Conservation (phyloP, 2,888 invertebrate species). For the Nephrocerus scutellatus region DNA sequence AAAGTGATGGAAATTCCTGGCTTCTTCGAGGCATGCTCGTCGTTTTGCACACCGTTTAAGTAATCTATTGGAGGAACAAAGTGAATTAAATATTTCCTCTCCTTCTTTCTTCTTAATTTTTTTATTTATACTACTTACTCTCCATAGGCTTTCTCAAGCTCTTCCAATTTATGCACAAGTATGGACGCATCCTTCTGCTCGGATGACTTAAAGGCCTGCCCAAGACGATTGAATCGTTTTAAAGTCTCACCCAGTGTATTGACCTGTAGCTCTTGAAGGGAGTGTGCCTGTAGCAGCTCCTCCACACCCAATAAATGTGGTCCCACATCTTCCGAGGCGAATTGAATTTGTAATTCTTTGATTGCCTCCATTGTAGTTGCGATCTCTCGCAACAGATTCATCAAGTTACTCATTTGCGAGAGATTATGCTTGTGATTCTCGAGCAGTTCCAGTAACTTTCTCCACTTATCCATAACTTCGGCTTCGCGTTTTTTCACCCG, state of each 20-base stretch:
- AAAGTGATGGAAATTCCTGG: slow-evolving; percentile 89
- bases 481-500: slow-evolving; percentile 57
- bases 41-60: slow-evolving; percentile 52
- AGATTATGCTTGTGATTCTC: slow-evolving; percentile 75
- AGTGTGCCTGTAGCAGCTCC: slow-evolving; percentile 89
- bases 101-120: no score
- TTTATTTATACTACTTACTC: slow-evolving; percentile 52
- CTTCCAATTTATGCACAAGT: slow-evolving; percentile 64
- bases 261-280: slow-evolving; percentile 84
- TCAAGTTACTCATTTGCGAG: slow-evolving; percentile 72
- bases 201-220: slow-evolving; percentile 53
- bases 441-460: slow-evolving; percentile 72
- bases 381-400: slow-evolving; percentile 84
- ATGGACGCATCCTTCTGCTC: slow-evolving; percentile 53
- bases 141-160: slow-evolving; percentile 70
- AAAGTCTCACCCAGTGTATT: slow-evolving; percentile 82
- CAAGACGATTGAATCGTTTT: slow-evolving; percentile 66
- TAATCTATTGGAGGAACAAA: slow-evolving; percentile 23
- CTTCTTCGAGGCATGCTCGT: slow-evolving; percentile 81
- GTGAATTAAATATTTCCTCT: background rate
- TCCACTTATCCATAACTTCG: slow-evolving; percentile 81
- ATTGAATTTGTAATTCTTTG: slow-evolving; percentile 68
- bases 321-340: slow-evolving; percentile 75
- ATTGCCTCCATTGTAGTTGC: slow-evolving; percentile 81
- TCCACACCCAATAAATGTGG: slow-evolving; percentile 92